Base-by-base conservation (phyloP, 2,888 invertebrate genomes). In the Nemoura dubitans region DNA sequence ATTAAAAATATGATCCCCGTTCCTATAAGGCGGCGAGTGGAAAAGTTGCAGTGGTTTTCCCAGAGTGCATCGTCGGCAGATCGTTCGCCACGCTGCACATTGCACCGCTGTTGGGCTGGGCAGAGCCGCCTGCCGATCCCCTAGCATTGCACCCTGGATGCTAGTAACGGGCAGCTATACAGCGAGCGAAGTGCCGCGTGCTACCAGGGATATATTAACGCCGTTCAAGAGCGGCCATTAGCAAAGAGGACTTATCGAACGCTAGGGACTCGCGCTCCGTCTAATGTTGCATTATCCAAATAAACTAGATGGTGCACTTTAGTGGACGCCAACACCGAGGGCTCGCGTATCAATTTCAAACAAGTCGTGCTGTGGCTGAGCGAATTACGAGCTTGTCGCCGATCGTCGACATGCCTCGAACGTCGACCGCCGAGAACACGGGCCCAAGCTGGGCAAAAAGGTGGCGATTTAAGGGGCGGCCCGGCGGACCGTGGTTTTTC, bases 161-260 rank as follows among this genome's bases (percentile, higher is more conserved):
- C 59, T 14, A 59, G 59, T 59, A 59, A 59, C 59, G 59, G 21
- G 14, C 59, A 59, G 59, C n/a, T 21, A 59, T 2, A 59, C 10
- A 21, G 16, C 16, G 21, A 21, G 59, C 59, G 16, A 59, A 59
- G 27, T 29, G 29, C 21, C 28, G 16, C 30, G 81, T 30, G 29
- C 30, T 81, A 27, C 30, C 30, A 14, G 29, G 81, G 81, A 81
- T 30, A 81, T 81, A 81, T 81, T 81, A 81, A 81, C 81, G 27
- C 30, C 29, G 81, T 81, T 81, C 81, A 27, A 81, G 81, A 30
- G 30, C 14, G 81, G 30, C 81, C 81, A 81, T 81, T 81, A 81
- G 81, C 81, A 21, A 80, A 27, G 21, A 81, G 29, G 81, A 81
- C 81, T 81, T 81, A 81, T 81, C 81, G 81, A 81, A 81, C 81